phyloP scores from a whole-genome alignment of 2,797 vertebrate species.

The Craterocephalus amniculus region DNA sequence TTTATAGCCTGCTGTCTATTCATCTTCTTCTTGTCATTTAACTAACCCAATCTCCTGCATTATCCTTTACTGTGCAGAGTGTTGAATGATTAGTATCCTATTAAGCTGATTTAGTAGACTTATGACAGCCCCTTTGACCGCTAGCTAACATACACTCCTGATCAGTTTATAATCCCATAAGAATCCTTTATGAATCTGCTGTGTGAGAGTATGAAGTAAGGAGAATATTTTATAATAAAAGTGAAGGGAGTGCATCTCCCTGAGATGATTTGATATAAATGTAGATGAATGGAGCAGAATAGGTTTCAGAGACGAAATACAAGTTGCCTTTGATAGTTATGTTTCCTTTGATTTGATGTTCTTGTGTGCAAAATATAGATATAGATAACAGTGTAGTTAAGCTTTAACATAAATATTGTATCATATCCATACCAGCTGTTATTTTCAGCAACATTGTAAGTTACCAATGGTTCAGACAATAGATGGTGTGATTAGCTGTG shows the following conservation, averaged over 20 bases:
- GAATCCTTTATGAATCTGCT: conserved; percentile 33
- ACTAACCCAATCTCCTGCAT: neutral
- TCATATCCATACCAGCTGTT: neutral
- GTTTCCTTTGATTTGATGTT: neutral
- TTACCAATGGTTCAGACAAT: neutral
- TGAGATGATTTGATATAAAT: too few relatives aligned
- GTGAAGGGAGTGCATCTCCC: too few relatives aligned
- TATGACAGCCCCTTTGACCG: conserved; percentile 47
- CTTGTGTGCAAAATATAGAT: too few relatives aligned
- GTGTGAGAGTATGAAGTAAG: conserved; percentile 13
- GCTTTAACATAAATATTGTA: neutral
- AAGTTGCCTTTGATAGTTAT: neutral
- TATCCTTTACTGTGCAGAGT: conserved; percentile 10
- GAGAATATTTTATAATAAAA: neutral
- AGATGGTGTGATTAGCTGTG: neutral
- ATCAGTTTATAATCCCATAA: conserved; percentile 52
- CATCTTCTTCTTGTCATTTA: conserved; percentile 10
- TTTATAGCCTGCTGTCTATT: conserved; percentile 18
- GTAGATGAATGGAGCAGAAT: too few relatives aligned
- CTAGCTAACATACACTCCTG: conserved; percentile 29
- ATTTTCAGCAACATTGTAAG: neutral
- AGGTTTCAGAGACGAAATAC: too few relatives aligned
- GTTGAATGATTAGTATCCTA: conserved; percentile 44
- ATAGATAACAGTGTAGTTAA: neutral
- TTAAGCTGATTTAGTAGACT: conserved; percentile 55